These are phyloP conservation scores for Pygoscelis adeliae DNA, from an alignment of 2,113 vertebrate genomes.

Conservation along the genomic window DNA sequence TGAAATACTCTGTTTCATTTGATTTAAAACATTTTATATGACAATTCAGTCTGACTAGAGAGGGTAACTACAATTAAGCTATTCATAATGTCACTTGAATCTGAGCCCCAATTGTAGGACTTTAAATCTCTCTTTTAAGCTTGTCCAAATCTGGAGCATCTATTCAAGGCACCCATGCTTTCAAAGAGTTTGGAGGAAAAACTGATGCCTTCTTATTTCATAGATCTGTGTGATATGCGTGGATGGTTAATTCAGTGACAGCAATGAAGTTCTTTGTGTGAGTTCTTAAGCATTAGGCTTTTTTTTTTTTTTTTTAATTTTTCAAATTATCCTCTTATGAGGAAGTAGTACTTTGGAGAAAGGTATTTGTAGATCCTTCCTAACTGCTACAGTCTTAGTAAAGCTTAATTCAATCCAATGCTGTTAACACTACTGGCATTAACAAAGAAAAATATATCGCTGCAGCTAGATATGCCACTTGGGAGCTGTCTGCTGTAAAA, in stretches of 20 bases:
- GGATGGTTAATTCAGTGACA: neutral
- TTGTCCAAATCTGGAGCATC: neutral
- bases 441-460: neutral
- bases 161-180: neutral
- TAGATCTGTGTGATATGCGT: neutral
- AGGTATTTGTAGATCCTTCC: neutral
- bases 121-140: neutral
- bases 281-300: neutral
- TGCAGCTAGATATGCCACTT: neutral
- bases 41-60: neutral
- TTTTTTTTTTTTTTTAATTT: neutral
- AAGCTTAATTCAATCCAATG: neutral
- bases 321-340: neutral
- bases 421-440: neutral
- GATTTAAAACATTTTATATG: neutral
- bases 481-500: neutral
- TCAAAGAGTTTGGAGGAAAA: neutral
- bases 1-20: neutral
- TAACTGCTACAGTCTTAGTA: neutral
- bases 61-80: neutral
- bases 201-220: neutral
- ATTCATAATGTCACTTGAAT: neutral
- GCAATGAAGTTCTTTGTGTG: neutral
- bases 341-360: neutral
- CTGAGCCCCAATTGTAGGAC: neutral